Evolutionary conservation across 2,797 vertebrate genomes (phyloP), one percentile per base, ranked within the genome.

Genomic region (Enteromius argenteus): DNA sequence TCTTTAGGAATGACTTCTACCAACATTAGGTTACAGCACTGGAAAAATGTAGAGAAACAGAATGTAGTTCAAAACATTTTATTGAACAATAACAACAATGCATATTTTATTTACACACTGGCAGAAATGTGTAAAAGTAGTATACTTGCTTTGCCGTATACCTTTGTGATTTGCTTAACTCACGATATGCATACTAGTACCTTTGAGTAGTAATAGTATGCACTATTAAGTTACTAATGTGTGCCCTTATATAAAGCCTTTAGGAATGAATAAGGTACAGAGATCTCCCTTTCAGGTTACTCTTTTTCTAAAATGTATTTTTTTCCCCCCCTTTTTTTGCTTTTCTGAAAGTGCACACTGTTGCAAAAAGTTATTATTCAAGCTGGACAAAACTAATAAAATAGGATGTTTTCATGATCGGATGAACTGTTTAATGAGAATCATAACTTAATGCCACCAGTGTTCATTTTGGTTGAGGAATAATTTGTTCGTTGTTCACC

Each of bases 21-120:
- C 51, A 99, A 95, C 98, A 99, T 99, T 90, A 99, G 95, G 91
- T 99, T 99, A 89, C 97, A 98, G 87, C 98, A 99, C 98, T 99
- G 92, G 15, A 8, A 76, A 75, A 35, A 51, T 32, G 44, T 19
- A 35, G 23, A 30, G 30, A 67, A 35, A 76, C n/a, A 69, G 35
- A 73, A 9, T 42, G 13, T 13, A 19, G 15, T 66, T 53, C 32
- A 9, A 51, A 37, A 51, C 42, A n/a, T 49, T 49, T n/a, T 21
- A 67, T 67, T 69, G n/a, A 42, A 58, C 51, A 21, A 35, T 17
- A 13, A 64, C 4, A 72, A 17, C 15, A 32, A 19, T 32, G 17
- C 23, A 64, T 32, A 37, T 53, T 77, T 14, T 0, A 39, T 21
- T 27, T 46, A 14, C 14, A 74, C 27, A 30, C 19, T 64, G 42